These are phyloP conservation scores for Halesus radiatus DNA, from an alignment of 1,140 invertebrate genomes.

Conservation along the genomic window DNA sequence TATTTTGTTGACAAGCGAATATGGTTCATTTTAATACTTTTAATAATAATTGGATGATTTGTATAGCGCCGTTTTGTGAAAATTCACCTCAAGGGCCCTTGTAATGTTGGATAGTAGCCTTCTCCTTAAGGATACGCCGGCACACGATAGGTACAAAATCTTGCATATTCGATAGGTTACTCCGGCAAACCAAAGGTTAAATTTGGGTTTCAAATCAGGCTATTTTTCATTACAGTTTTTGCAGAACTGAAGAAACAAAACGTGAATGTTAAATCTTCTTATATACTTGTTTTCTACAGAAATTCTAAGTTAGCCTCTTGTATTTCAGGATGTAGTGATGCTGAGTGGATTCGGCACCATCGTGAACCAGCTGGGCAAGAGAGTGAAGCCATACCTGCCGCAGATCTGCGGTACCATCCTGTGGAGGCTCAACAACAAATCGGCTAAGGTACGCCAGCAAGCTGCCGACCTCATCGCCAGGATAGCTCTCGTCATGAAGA, in stretches of 20 bases:
- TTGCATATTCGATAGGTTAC: no score
- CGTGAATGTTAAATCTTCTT: no score
- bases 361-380: slow-evolving; percentile 96
- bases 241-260: no score
- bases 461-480: slow-evolving; percentile 98
- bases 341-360: slow-evolving; percentile 99
- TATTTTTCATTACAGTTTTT: no score
- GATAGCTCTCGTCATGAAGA: slow-evolving; percentile 99
- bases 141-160: no score
- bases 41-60: no score
- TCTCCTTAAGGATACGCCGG: background rate
- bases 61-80: no score
- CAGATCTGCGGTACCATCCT: slow-evolving; percentile 99
- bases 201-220: background rate
- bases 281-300: no score
- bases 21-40: no score
- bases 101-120: no score
- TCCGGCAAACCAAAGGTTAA: background rate
- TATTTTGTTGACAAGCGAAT: no score
- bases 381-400: slow-evolving; percentile 98
- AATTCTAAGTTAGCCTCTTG: slow-evolving; percentile 37
- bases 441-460: slow-evolving; percentile 99
- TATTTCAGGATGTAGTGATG: slow-evolving; percentile 95
- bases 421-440: slow-evolving; percentile 99
- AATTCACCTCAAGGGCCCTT: no score